phyloP scores from a whole-genome alignment of 2,888 invertebrate species.

The Ennomos quercinarius region DNA sequence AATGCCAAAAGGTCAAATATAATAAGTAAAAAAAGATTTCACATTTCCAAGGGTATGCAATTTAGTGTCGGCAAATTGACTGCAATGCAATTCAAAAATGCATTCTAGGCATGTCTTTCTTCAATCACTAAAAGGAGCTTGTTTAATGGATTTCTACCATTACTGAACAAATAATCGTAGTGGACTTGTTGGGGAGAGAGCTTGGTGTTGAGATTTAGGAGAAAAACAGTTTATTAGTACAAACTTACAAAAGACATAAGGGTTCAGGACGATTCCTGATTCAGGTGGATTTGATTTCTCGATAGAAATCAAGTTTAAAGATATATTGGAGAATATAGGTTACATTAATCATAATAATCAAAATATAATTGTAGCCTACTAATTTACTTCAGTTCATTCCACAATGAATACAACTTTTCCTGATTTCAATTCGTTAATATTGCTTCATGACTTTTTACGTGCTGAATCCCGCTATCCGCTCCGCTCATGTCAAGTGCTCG shows the following conservation, averaged over 20 bases:
- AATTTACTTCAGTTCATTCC: too few relatives aligned
- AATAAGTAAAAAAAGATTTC: slow-evolving; percentile 31
- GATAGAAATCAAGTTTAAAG: too few relatives aligned
- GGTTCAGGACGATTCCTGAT: too few relatives aligned
- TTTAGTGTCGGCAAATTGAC: slow-evolving; percentile 74
- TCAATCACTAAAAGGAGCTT: slow-evolving; percentile 84
- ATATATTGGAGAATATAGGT: too few relatives aligned
- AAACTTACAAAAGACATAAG: too few relatives aligned
- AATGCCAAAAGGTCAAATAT: slow-evolving; percentile 38
- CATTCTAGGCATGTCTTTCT: slow-evolving; percentile 74
- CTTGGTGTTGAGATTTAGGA: slow-evolving; percentile 47
- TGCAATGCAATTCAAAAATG: slow-evolving; percentile 77
- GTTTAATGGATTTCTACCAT: slow-evolving; percentile 85
- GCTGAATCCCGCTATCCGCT: slow-evolving; percentile 6
- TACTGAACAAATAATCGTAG: slow-evolving; percentile 83
- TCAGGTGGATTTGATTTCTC: too few relatives aligned
- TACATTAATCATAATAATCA: too few relatives aligned
- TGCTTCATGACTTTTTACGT: too few relatives aligned
- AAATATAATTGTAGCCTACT: too few relatives aligned
- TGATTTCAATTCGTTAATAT: too few relatives aligned
- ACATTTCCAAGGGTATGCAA: slow-evolving; percentile 60
- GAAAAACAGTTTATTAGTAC: too few relatives aligned
- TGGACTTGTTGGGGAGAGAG: slow-evolving; percentile 66
- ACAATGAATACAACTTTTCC: too few relatives aligned
- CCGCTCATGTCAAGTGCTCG: slow-evolving; percentile 43